Conservation (phyloP, 2,888 invertebrate genomes). For the Bedellia somnulentella region DNA sequence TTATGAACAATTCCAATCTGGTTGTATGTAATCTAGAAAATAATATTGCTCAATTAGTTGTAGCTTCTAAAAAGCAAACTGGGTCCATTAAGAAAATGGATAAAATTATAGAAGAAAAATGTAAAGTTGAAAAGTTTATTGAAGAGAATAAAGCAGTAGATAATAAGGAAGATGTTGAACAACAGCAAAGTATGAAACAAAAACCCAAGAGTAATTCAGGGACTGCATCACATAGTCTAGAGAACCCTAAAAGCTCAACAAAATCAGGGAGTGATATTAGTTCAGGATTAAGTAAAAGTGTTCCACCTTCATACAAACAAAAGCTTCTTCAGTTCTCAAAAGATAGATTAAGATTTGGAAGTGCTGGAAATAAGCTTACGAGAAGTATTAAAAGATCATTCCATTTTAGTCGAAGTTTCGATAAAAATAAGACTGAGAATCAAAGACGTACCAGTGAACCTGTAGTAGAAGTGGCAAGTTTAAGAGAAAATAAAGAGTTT, state of each 20-base stretch:
- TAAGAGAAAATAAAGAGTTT: too few species aligned
- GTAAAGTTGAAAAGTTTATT: slow-evolving; percentile 18
- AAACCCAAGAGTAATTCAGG: slow-evolving; percentile 29
- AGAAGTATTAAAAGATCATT: slow-evolving; percentile 53
- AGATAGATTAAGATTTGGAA: slow-evolving; percentile 48
- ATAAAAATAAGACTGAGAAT: slow-evolving; percentile 38
- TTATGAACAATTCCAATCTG: slow-evolving; percentile 50
- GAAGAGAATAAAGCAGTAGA: slow-evolving; percentile 14
- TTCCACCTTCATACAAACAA: slow-evolving; percentile 54
- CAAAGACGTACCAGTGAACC: slow-evolving; percentile 50
- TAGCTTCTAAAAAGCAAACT: slow-evolving; percentile 31
- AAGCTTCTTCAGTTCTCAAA: slow-evolving; percentile 51
- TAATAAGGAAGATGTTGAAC: slow-evolving; percentile 8
- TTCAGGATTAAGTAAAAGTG: slow-evolving; percentile 49
- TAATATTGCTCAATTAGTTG: slow-evolving; percentile 50
- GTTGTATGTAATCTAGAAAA: slow-evolving; percentile 52
- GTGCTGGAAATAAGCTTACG: slow-evolving; percentile 45
- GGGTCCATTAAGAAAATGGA: slow-evolving; percentile 38
- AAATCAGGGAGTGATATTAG: slow-evolving; percentile 44
- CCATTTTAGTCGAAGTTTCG: slow-evolving; percentile 47
- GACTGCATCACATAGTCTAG: slow-evolving; percentile 47
- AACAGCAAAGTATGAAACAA: slow-evolving; percentile 24
- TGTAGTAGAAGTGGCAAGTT: slow-evolving; percentile 28
- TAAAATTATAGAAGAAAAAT: slow-evolving; percentile 45
- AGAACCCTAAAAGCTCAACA: slow-evolving; percentile 43